Percentiles rank a stretch among this genome's conserved stretches.
Evolutionary conservation across 2,888 invertebrate genomes (phyloP).

Genomic region (Pseudeuparius sepicola): DNA sequence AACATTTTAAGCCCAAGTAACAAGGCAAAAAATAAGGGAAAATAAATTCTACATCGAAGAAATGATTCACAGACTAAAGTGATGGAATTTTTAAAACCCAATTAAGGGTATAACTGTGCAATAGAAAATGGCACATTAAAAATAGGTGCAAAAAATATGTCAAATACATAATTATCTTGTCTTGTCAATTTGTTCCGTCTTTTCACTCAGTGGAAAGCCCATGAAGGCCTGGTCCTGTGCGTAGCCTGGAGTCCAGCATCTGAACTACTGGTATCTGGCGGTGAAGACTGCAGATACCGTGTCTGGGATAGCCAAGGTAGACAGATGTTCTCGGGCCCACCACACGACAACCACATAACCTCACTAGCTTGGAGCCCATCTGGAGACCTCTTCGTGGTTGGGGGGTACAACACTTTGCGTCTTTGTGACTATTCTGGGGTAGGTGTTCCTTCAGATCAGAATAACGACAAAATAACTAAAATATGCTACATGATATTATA

Average conservation of each 20-base stretch:
- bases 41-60: too few relatives aligned
- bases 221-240: slow-evolving; percentile 85
- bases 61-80: too few relatives aligned
- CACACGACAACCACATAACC: slow-evolving; percentile 86
- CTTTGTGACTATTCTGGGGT: slow-evolving; percentile 92
- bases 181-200: too few relatives aligned
- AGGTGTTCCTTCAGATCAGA: slow-evolving; percentile 32
- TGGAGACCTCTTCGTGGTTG: slow-evolving; percentile 85
- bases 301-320: slow-evolving; percentile 92
- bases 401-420: slow-evolving; percentile 84
- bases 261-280: slow-evolving; percentile 86
- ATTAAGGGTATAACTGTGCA: too few relatives aligned
- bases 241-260: slow-evolving; percentile 93
- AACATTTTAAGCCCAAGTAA: too few relatives aligned
- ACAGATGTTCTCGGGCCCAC: slow-evolving; percentile 72
- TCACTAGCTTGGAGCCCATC: slow-evolving; percentile 85
- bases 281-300: slow-evolving; percentile 77
- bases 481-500: slow-evolving; percentile 39
- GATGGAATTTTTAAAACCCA: too few relatives aligned
- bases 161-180: too few relatives aligned
- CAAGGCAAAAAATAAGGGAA: too few relatives aligned
- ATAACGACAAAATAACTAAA: slow-evolving; percentile 1
- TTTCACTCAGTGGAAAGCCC: slow-evolving; percentile 81
- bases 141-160: too few relatives aligned
- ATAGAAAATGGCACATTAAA: too few relatives aligned